Percentiles rank a stretch among this genome's conserved stretches.
These are phyloP conservation scores for Acanthopagrus latus DNA, from an alignment of 2,797 vertebrate genomes.

Conservation along the genomic window DNA sequence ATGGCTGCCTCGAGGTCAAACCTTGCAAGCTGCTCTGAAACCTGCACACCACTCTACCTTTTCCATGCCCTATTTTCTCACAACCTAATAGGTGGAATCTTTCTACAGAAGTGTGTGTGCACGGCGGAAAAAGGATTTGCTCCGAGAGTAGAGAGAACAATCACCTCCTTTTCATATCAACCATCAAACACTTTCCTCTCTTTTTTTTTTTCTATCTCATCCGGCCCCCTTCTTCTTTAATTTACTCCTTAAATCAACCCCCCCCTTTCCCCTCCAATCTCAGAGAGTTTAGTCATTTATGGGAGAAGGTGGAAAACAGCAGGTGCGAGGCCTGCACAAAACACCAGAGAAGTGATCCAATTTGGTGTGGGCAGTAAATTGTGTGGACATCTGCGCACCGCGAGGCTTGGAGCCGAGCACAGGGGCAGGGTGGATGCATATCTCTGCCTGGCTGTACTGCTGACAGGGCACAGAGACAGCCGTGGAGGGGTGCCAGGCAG, in stretches of 20 bases:
- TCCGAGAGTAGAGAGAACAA: constrained; percentile 7
- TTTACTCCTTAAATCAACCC: constrained; percentile 75
- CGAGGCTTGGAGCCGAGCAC: constrained; percentile 59
- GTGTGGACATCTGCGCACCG: constrained; percentile 69
- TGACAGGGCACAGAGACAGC: constrained; percentile 69
- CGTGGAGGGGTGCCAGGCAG: constrained; percentile 50
- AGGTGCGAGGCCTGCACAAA: constrained; percentile 77
- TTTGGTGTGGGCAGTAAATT: constrained; percentile 84
- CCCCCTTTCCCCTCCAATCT: constrained; percentile 49
- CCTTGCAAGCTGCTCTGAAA: constrained; percentile 29
- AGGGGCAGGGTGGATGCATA: constrained; percentile 60
- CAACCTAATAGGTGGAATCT: not conserved
- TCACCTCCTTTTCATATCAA: constrained; percentile 35
- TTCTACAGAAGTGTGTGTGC: constrained; percentile 3
- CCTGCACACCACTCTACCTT: constrained; percentile 6
- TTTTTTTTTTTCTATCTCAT: constrained; percentile 54
- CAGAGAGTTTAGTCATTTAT: constrained; percentile 74
- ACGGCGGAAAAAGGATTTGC: not conserved
- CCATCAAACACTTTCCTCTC: constrained; percentile 29
- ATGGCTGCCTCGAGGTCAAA: constrained; percentile 33
- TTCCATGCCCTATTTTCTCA: constrained; percentile 24
- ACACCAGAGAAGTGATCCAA: constrained; percentile 80
- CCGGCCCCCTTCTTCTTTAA: constrained; percentile 57
- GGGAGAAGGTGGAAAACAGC: constrained; percentile 73
- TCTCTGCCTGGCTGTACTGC: constrained; percentile 70